phyloP scores from a whole-genome alignment of 2,888 invertebrate species.

The Diabrotica balteata region DNA sequence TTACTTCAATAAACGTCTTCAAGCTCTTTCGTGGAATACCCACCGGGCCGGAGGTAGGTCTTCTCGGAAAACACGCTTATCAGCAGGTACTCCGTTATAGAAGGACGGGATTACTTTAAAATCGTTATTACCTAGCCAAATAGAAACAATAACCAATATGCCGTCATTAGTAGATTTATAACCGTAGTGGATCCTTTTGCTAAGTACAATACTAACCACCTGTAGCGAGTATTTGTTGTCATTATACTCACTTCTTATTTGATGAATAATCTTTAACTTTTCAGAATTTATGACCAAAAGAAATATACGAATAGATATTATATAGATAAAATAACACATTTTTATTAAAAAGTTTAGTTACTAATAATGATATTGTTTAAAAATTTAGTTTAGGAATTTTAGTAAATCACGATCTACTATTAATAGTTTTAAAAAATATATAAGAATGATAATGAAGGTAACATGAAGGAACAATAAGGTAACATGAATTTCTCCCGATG shows the following conservation, averaged over 20 bases:
- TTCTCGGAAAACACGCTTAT: conserved; percentile 14
- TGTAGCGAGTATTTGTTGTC: not conserved
- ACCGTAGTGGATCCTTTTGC: conserved; percentile 1
- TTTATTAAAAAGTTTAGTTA: too few species aligned
- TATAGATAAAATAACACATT: too few species aligned
- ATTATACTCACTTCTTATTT: not conserved
- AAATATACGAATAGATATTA: not conserved
- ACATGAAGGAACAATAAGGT: too few species aligned
- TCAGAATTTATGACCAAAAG: too few species aligned
- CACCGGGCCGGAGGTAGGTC: not conserved
- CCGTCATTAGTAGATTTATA: conserved; percentile 9
- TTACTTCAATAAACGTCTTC: too few species aligned
- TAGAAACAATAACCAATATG: conserved; percentile 3
- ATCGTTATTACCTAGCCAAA: conserved; percentile 8
- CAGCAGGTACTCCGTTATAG: conserved; percentile 2
- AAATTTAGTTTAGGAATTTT: too few species aligned
- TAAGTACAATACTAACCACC: conserved; percentile 1
- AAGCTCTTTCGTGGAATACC: not conserved
- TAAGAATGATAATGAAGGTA: too few species aligned
- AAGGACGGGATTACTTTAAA: conserved; percentile 5
- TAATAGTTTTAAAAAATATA: too few species aligned
- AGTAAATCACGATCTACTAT: too few species aligned
- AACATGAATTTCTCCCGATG: too few species aligned
- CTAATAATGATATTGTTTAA: too few species aligned
- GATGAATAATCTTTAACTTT: not conserved